Evolutionary conservation across 2,888 invertebrate genomes (phyloP), one percentile per base, ranked within the genome.

Genomic region (Melanostoma scalare): DNA sequence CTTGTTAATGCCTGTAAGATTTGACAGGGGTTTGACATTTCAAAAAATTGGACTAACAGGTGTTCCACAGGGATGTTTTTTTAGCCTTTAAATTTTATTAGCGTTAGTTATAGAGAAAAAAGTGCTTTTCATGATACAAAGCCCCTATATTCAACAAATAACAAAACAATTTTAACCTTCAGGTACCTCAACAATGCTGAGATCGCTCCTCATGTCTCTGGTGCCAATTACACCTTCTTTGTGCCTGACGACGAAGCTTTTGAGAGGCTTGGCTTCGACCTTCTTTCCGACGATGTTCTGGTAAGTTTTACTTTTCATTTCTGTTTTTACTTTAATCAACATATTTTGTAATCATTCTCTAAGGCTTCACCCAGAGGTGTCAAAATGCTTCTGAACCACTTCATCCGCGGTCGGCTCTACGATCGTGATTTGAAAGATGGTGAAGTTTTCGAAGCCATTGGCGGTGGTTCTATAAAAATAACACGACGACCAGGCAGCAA

Each of bases 201-300:
- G 88, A 91, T 94, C 63, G 94, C 93, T 0, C 93, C 93, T 3
- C 93, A 93, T 86, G 92, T 94, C 56, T 93, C 93, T 33, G 94
- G 93, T n/a, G 93, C 93, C 20, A 94, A 93, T 78, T 94, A 94
- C 89, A 95, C 95, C 0, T 93, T 95, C 88, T 94, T 95, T 89
- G 95, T 95, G 58, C 95, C 95, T 5, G 93, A 92, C 5, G 94
- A 95, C 89, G 92, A 92, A 42, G 95, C 95, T 1, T 95, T 95
- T 88, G 92, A 93, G 86, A 92, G 92, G 85, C 89, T 94, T n/a
- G 94, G 94, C 8, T 91, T 93, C 79, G 93, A 93, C 86, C 90
- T 92, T 85, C 92, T 93, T 87, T 92, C 93, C 6, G 94, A 94
- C 87, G 93, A 93, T 89, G 88, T 89, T 58, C 87, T 91, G 88